Base-by-base conservation (phyloP, 2,888 invertebrate genomes). In the Myopa testacea region DNA sequence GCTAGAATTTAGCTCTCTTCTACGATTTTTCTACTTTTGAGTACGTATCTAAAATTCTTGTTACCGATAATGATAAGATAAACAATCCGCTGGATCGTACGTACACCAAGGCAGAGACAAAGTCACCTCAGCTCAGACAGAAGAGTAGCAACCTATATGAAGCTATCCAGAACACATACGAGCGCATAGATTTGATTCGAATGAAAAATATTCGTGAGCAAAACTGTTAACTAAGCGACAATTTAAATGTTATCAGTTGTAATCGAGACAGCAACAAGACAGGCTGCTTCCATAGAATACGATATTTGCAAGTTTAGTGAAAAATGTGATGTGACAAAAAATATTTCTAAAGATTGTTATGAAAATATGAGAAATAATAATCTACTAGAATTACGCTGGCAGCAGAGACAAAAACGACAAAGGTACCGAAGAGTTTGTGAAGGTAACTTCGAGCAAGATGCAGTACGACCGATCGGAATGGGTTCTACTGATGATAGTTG, bases 211-310 rank as follows among this genome's bases (percentile, higher is more conserved):
- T 50, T 65, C 65, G 52, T 74, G 50, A 65, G 52, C 63, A 50
- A 71, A 71, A 71, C 38, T 58, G 37, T 65, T 26, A 50, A 63
- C 45, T 40, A 45, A 63, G 45, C 50, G 65, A 75, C 60, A 75
- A 75, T 60, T 45, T 68, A 75, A 75, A 65, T 65, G 50, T 75
- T 69, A 75, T 75, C 75, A 75, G 75, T 68, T 69, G 67, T 58
- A 75, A 68, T 69, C 55, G 68, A 68, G 68, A 68, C 75, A 55
- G 50, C 55, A 45, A 67, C 75, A 38, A 37, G 16, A 6, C 38
- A 16, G 38, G 37, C 67, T 38, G 75, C 19, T 45, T n/a, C 40
- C 58, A 40, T 62, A 38, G 62, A 73, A 73, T 62, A 38, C 26
- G 26, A 37, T 6, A 68, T 68, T 45, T 55, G n/a, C 55, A 34